Base-by-base conservation (phyloP, 2,113 vertebrate species). In the Onychorhynchus coronatus region DNA sequence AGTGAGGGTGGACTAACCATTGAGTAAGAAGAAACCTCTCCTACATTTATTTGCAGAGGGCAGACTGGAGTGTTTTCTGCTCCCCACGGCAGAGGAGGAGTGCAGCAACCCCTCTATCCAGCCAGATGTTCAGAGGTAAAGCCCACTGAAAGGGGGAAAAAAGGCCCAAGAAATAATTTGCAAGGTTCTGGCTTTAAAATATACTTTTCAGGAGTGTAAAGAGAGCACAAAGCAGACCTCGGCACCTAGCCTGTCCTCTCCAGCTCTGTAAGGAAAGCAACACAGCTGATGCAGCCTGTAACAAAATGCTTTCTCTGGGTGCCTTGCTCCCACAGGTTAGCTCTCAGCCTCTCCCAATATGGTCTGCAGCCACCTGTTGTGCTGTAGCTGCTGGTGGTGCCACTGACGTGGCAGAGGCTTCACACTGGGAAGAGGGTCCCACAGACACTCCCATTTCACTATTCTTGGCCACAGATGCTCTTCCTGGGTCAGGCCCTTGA, bases 371-470 rank as follows among this genome's bases (percentile, higher is more conserved):
- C 46, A 1, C 13, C 62, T 28, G 11, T 25, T 62, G 30, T 18
- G 21, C 12, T 42, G 19, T 7, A 42, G 41, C 74, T 59, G 35
- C 56, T 74, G 21, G 15, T 6, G 19, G 19, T 56, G 31, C 22
- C 28, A 67, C n/a, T 4, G 44, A 4, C 46, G 28, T 31, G 49
- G 49, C 39, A 93, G 78, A 91, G 28, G 56, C 35, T 79, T 47
- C 30, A 77, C 2, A 0, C 11, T 4, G 1, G 44, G 12, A 76
- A 8, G 5, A 73, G 33, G 19, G 86, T 6, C 18, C 39, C 10
- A 2, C 22, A 67, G 47, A 12, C 46, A 63, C 17, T 88, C 47
- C 28, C 39, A 20, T 44, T 80, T 53, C 41, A 76, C 20, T 74
- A 11, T 59, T 16, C 50, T 49, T 44, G 47, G 47, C 47, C 70